phyloP scores from a whole-genome alignment of 2,797 vertebrate genomes.

The Apodemus agrarius region DNA sequence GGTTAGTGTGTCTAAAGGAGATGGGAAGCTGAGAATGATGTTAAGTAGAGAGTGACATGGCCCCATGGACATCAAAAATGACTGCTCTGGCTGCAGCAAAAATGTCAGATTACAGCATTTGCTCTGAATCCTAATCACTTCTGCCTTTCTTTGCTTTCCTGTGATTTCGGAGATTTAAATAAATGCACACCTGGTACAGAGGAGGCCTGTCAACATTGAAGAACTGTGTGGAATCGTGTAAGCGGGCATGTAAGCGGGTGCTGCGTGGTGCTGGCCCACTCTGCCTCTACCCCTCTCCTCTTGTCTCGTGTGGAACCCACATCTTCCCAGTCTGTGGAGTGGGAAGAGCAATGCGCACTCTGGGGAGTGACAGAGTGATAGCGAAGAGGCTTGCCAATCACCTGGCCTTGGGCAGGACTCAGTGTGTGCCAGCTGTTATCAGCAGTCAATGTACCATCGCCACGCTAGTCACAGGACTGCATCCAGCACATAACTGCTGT shows the following conservation, averaged over 20 bases:
- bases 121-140: conserved; percentile 68
- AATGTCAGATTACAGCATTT: conserved; percentile 50
- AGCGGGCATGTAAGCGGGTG: background rate
- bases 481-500: background rate
- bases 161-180: conserved; percentile 61
- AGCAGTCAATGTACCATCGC: background rate
- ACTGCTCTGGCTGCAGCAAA: background rate
- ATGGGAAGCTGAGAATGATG: background rate
- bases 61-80: background rate
- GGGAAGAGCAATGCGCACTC: background rate
- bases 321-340: background rate
- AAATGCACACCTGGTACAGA: conserved; percentile 66
- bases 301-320: background rate
- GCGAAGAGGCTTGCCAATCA: background rate
- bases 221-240: background rate
- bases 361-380: background rate
- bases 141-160: conserved; percentile 70
- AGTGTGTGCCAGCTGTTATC: background rate
- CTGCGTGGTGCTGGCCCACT: background rate
- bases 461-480: background rate
- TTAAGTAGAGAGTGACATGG: background rate
- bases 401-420: background rate
- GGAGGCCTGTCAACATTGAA: conserved; percentile 50
- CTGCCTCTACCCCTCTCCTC: background rate
- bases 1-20: background rate